Conservation (phyloP, 1,140 invertebrate species). For the Zaprionus inermis region DNA sequence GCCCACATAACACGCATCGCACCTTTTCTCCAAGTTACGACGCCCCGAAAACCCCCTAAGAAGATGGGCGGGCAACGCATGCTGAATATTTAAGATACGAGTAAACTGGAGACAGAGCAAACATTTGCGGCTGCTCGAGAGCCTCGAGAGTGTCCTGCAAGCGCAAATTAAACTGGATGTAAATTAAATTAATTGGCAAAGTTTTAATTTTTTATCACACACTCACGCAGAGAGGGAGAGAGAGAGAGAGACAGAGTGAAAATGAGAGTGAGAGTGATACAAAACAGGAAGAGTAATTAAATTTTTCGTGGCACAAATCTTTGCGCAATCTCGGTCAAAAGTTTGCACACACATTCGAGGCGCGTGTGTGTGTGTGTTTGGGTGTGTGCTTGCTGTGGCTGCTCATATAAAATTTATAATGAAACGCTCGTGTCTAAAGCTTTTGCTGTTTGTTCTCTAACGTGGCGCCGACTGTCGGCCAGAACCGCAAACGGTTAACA, state of each 20-base stretch:
- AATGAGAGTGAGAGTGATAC: conserved; percentile 9
- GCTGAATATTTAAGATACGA: conserved; percentile 2
- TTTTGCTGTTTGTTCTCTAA: conserved; percentile 42
- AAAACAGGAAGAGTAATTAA: conserved; percentile 58
- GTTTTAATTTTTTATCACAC: conserved; percentile 70
- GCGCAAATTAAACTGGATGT: conserved; percentile 49
- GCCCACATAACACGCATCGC: conserved; percentile 4
- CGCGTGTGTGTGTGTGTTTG: conserved; percentile 5
- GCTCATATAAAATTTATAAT: conserved; percentile 71
- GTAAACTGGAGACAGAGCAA: conserved; percentile 9
- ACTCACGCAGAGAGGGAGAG: not conserved
- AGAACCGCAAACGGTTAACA: conserved; percentile 57
- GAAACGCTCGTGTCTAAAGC: conserved; percentile 39
- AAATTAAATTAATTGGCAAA: conserved; percentile 79
- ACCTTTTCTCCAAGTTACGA: conserved; percentile 15
- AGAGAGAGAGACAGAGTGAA: too few species aligned
- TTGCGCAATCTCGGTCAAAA: conserved; percentile 60
- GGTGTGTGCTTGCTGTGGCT: conserved; percentile 37
- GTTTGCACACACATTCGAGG: conserved; percentile 38
- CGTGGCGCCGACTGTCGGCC: conserved; percentile 42
- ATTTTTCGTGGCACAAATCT: conserved; percentile 63
- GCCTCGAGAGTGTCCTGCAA: conserved; percentile 45
- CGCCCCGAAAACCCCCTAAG: not conserved
- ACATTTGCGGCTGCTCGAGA: conserved; percentile 42
- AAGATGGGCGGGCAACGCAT: not conserved